Conservation (phyloP, 2,797 vertebrate genomes). For the Characodon lateralis region DNA sequence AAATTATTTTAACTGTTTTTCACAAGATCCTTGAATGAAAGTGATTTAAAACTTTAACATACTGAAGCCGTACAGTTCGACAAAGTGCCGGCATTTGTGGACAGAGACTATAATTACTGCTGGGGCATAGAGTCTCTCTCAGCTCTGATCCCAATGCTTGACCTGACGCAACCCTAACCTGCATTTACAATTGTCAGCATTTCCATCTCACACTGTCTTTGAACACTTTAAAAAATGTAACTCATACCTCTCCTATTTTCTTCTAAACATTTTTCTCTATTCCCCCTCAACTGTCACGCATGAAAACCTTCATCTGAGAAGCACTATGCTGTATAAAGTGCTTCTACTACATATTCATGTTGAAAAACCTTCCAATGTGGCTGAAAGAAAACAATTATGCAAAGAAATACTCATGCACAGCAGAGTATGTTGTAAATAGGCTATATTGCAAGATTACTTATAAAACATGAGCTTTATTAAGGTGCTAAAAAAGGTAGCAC, state of each 20-base stretch:
- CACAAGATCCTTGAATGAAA: slow-evolving; percentile 22
- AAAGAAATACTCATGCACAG: background rate
- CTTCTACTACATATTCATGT: background rate
- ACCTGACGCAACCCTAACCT: slow-evolving; percentile 59
- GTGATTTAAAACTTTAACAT: slow-evolving; percentile 36
- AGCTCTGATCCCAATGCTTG: slow-evolving; percentile 40
- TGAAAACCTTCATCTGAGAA: background rate
- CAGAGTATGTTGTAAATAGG: background rate
- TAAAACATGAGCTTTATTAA: background rate
- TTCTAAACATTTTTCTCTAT: background rate
- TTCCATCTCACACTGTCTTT: background rate
- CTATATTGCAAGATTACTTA: background rate
- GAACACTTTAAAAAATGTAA: slow-evolving; percentile 3
- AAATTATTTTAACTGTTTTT: background rate
- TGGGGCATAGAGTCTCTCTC: slow-evolving; percentile 43
- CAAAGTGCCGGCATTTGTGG: slow-evolving; percentile 49
- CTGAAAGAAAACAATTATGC: background rate
- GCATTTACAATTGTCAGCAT: slow-evolving; percentile 32
- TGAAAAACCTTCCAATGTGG: background rate
- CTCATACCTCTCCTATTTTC: background rate
- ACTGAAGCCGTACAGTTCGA: slow-evolving; percentile 58
- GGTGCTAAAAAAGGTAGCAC: background rate
- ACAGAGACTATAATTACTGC: slow-evolving; percentile 64
- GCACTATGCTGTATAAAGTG: background rate
- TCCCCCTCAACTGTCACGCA: background rate